A percentile compares a stretch with the other conserved stretches of the same genome.
phyloP scores from a whole-genome alignment of 2,797 vertebrate genomes.

The Sitta carolinensis region DNA sequence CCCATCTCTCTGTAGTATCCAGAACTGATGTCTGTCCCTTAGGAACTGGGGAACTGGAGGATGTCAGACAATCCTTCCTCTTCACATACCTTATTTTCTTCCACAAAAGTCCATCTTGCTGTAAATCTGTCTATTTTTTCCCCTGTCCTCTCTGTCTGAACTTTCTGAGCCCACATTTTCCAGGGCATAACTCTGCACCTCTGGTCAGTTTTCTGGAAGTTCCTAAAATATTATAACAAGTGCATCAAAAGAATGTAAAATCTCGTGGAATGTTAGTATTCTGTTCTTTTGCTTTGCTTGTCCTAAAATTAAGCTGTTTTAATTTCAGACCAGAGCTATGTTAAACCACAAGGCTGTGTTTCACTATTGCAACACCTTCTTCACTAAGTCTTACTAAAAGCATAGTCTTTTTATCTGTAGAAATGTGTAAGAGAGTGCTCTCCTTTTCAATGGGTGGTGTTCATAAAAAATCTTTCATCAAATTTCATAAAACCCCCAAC shows the following conservation, averaged over 20 bases:
- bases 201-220: not conserved
- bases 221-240: not conserved
- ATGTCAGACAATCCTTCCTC: not conserved
- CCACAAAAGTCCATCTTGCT: not conserved
- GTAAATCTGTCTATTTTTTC: not conserved
- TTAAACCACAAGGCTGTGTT: not conserved
- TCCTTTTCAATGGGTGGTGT: not conserved
- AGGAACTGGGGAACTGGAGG: not conserved
- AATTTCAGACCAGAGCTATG: not conserved
- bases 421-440: not conserved
- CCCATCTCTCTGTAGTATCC: not conserved
- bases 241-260: not conserved
- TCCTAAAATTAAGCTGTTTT: not conserved
- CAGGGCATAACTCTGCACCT: not conserved
- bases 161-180: not conserved
- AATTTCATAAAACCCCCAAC: not conserved
- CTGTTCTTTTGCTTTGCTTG: not conserved
- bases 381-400: not conserved
- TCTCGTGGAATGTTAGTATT: not conserved
- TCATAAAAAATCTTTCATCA: not conserved
- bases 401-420: not conserved
- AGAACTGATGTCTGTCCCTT: not conserved
- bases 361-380: not conserved
- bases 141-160: not conserved
- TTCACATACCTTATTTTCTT: not conserved